Evolutionary conservation across 2,797 vertebrate genomes (phyloP).

Genomic region (Chaunax sp.): DNA sequence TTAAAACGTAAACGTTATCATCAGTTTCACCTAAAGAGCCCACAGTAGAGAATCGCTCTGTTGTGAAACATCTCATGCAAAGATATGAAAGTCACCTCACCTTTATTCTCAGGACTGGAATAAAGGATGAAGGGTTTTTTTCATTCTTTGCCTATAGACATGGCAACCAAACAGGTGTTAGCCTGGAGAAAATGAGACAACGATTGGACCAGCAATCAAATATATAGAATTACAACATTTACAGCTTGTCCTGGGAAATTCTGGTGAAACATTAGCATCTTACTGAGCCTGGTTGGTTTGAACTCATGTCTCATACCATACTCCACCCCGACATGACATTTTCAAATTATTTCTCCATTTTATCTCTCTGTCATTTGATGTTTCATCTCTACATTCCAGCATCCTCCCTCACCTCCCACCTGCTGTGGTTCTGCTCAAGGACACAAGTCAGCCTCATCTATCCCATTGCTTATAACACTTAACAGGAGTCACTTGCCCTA

Average conservation of each 20-base stretch:
- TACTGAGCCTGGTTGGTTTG: constrained; percentile 67
- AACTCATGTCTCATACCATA: constrained; percentile 68
- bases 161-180: constrained; percentile 70
- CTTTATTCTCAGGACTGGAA: constrained; percentile 67
- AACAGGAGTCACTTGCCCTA: constrained; percentile 53
- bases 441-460: constrained; percentile 91
- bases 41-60: constrained; percentile 82
- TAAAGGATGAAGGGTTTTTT: constrained; percentile 61
- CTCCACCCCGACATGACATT: constrained; percentile 66
- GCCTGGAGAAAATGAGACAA: constrained; percentile 19
- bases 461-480: constrained; percentile 73
- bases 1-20: constrained; percentile 22
- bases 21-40: constrained; percentile 69
- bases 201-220: neutral
- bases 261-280: constrained; percentile 5
- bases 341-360: constrained; percentile 72
- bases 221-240: neutral
- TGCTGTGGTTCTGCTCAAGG: constrained; percentile 95
- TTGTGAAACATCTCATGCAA: constrained; percentile 63
- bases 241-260: neutral
- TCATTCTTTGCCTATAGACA: constrained; percentile 80
- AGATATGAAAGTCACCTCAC: constrained; percentile 69
- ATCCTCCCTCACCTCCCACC: constrained; percentile 76
- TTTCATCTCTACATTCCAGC: constrained; percentile 71
- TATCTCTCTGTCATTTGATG: constrained; percentile 71